Base-by-base conservation (phyloP, 2,888 invertebrate genomes). In the Melanostoma mellinum region DNA sequence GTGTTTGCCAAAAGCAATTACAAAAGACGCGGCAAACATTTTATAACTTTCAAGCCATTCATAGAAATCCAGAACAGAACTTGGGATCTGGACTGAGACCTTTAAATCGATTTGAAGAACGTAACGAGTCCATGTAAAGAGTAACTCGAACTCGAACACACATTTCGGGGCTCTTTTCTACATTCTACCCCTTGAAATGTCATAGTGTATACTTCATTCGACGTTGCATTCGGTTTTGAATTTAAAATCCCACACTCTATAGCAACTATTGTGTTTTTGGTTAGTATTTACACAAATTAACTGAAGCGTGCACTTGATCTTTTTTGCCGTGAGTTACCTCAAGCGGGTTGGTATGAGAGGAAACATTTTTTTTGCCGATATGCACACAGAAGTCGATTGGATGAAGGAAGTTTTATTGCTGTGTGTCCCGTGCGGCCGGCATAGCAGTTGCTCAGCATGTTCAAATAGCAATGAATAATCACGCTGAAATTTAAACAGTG, bases 221-320 rank as follows among this genome's bases (percentile, higher is more conserved):
- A 9, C 46, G 61, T 72, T 67, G 77, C 63, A 73, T 50, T 76
- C 60, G 68, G 50, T 67, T 63, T 78, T 10, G 36, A 55, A 72
- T 42, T 46, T 50, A 38, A 44, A 78, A 65, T 56, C 36, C 56
- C 61, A 20, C 30, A 40, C 36, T 38, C 10, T 8, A 35, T 8
- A 3, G 9, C 58, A 55, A 69, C 72, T 63, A 73, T 56, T 58
- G 61, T 63, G 65, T 60, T 42, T 58, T 69, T 42, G 44, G 61
- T 42, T 76, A 53, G 60, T 84, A 79, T 80, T 85, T 85, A 76
- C 85, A 76, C 67, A 85, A 80, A 76, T 85, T 76, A 85, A 85
- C 75, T 85, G 75, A 85, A 85, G 85, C 85, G 80, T 80, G 67
- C 72, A 80, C 72, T 85, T 85, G 80, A 72, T 85, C 85, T 80